These are phyloP conservation scores for Cheilosia scutellata DNA, from an alignment of 2,888 invertebrate genomes.

Conservation along the genomic window DNA sequence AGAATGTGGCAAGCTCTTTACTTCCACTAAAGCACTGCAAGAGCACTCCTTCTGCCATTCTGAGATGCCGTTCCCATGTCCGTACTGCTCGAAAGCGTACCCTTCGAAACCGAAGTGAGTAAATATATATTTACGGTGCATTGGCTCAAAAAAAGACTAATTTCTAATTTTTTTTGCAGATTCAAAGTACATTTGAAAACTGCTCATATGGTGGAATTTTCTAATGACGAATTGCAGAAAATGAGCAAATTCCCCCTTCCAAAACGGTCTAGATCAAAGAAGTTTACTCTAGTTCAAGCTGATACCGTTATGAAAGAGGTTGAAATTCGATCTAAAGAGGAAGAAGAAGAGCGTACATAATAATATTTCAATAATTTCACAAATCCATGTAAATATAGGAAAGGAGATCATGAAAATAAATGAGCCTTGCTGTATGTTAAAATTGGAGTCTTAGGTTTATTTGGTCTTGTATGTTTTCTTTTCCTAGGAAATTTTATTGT, in stretches of 20 bases:
- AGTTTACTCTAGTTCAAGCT: slow-evolving; percentile 77
- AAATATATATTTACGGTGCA: slow-evolving; percentile 11
- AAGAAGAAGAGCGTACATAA: slow-evolving; percentile 41
- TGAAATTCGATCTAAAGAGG: slow-evolving; percentile 74
- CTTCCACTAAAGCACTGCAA: slow-evolving; percentile 78
- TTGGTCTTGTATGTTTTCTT: too few species aligned
- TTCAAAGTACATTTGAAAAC: slow-evolving; percentile 77
- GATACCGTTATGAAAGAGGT: slow-evolving; percentile 77
- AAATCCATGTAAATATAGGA: slow-evolving; percentile 12
- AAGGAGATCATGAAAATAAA: slow-evolving; percentile 9
- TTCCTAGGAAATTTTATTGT: too few species aligned
- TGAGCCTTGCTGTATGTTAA: neutral
- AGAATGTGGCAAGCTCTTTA: slow-evolving; percentile 78
- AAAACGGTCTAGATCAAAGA: slow-evolving; percentile 74
- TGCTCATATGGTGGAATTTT: slow-evolving; percentile 75
- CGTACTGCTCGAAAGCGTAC: slow-evolving; percentile 77
- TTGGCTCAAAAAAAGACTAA: slow-evolving; percentile 5
- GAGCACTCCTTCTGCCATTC: slow-evolving; percentile 78
- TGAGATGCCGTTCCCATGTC: slow-evolving; percentile 78
- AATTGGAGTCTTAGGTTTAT: neutral
- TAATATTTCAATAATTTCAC: neutral
- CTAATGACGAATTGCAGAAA: slow-evolving; percentile 76
- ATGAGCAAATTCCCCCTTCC: slow-evolving; percentile 62
- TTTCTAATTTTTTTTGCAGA: slow-evolving; percentile 68
- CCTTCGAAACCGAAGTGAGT: slow-evolving; percentile 78